phyloP scores from a whole-genome alignment of 35 echinoderm and acorn worm genomes.

The Amphiura filiformis region DNA sequence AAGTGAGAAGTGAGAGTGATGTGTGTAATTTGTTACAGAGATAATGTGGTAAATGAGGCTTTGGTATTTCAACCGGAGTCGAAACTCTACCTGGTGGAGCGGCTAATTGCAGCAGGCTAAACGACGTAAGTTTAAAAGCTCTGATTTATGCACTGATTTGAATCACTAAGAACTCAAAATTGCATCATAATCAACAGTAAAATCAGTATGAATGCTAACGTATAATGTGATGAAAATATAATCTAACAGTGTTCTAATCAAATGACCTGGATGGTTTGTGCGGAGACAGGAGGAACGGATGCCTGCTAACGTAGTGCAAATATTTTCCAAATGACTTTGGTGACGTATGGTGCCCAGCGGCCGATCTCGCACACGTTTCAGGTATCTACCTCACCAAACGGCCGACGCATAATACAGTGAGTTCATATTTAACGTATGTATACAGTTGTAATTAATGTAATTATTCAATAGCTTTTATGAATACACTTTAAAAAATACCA shows the following conservation, averaged over 20 bases:
- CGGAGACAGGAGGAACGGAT: background rate
- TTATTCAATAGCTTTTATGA: background rate
- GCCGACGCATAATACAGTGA: background rate
- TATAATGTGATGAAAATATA: background rate
- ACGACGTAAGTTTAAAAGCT: background rate
- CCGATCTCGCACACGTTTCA: background rate
- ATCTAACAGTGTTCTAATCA: background rate
- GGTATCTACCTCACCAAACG: background rate
- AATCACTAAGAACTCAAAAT: background rate
- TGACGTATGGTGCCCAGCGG: background rate
- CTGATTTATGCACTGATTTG: background rate
- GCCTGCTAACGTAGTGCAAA: background rate
- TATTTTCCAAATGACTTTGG: background rate
- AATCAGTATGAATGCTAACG: background rate
- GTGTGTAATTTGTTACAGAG: background rate
- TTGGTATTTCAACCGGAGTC: background rate
- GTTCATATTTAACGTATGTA: background rate
- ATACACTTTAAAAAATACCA: background rate
- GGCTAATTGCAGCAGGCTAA: background rate
- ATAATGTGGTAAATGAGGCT: background rate
- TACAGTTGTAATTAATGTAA: background rate
- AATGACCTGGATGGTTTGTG: background rate
- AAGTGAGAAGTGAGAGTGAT: background rate
- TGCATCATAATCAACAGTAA: background rate
- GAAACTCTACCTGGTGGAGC: background rate